Conservation (phyloP, 30 jellyfish, hydroid and myxozoan genomes). For the Aurelia aurita region DNA sequence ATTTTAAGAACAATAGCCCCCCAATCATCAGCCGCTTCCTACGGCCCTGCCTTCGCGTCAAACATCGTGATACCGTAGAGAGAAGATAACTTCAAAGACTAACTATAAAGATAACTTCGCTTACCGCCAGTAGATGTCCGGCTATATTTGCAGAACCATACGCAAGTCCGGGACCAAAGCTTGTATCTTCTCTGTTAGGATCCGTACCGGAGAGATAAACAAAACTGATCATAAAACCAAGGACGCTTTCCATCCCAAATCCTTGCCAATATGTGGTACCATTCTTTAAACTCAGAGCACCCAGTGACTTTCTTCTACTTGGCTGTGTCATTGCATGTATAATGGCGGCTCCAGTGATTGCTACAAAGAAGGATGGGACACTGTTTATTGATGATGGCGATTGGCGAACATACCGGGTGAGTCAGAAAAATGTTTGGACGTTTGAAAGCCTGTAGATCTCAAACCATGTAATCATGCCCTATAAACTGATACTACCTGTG, state of each 20-base stretch:
- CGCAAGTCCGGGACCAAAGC: conserved; percentile 78
- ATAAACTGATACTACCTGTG: too few species aligned
- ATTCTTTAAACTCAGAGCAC: conserved; percentile 46
- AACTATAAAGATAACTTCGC: neutral
- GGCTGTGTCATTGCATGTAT: conserved; percentile 68
- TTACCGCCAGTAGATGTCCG: conserved; percentile 78
- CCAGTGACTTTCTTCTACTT: conserved; percentile 44
- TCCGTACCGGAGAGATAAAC: conserved; percentile 66
- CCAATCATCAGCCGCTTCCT: too few species aligned
- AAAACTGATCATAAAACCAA: conserved; percentile 48
- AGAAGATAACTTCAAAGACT: too few species aligned
- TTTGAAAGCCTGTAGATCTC: too few species aligned
- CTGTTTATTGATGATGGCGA: too few species aligned
- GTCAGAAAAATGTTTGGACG: too few species aligned
- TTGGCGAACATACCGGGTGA: too few species aligned
- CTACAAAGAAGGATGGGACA: conserved; percentile 29
- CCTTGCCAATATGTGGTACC: conserved; percentile 75
- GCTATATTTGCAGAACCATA: conserved; percentile 59
- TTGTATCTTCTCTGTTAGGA: conserved; percentile 43
- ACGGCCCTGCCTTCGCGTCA: too few species aligned
- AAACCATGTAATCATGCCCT: too few species aligned
- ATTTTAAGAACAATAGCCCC: too few species aligned
- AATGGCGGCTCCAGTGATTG: conserved; percentile 76
- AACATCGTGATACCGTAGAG: too few species aligned
- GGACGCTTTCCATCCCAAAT: conserved; percentile 71